Percentiles rank a stretch among this genome's conserved stretches.
phyloP scores from a whole-genome alignment of 2,888 invertebrate species.

The Seira sanloemensis region DNA sequence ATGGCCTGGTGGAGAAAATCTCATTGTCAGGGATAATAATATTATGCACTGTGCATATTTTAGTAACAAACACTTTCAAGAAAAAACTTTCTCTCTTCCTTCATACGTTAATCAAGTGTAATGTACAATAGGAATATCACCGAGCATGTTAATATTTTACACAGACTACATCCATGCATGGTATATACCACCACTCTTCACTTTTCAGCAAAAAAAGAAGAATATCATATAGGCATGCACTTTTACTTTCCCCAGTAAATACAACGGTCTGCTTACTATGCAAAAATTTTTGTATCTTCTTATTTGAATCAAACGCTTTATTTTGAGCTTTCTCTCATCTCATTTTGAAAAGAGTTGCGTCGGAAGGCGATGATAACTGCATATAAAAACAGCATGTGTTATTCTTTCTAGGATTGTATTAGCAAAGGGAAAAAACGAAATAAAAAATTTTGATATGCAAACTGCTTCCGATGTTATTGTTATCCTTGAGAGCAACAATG shows the following conservation, averaged over 20 bases:
- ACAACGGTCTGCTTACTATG: not conserved
- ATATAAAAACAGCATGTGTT: not conserved
- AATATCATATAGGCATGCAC: too few relatives aligned
- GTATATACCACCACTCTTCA: too few relatives aligned
- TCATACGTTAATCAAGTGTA: not conserved
- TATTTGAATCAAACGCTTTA: not conserved
- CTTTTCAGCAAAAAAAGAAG: too few relatives aligned
- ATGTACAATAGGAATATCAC: not conserved
- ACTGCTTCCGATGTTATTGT: not conserved
- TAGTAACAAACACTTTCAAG: not conserved
- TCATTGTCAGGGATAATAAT: conserved; percentile 47
- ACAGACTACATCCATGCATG: too few relatives aligned
- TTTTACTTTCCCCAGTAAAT: not conserved
- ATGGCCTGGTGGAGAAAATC: conserved; percentile 49
- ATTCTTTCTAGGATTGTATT: not conserved
- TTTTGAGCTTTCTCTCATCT: not conserved
- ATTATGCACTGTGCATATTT: conserved; percentile 49
- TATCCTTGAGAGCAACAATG: not conserved
- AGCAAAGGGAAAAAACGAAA: not conserved
- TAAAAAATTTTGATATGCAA: conserved; percentile 41
- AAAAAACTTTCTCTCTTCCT: not conserved
- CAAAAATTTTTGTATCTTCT: not conserved
- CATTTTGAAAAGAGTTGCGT: not conserved
- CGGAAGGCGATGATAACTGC: too few relatives aligned
- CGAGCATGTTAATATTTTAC: not conserved